A percentile compares a stretch with the other conserved stretches of the same genome.
These are phyloP conservation scores for Eretmocerus hayati DNA, from an alignment of 2,888 invertebrate species.

Conservation along the genomic window DNA sequence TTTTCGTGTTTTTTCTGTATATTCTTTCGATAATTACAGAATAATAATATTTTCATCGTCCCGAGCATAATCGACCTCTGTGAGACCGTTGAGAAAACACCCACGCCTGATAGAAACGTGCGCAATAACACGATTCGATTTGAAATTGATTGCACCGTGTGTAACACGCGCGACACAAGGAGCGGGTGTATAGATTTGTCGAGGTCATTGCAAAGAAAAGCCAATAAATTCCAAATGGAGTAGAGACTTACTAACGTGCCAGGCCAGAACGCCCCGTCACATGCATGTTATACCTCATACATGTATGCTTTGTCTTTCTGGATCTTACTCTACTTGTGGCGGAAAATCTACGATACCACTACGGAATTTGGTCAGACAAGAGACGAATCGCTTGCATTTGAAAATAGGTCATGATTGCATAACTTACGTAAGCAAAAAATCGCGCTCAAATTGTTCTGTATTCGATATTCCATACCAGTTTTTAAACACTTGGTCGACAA, in stretches of 20 bases:
- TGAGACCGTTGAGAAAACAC: background rate
- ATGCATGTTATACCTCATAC: too few relatives aligned
- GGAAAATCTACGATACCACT: constrained; percentile 2
- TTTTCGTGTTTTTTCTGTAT: too few relatives aligned
- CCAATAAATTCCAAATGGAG: constrained; percentile 12
- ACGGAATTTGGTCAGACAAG: constrained; percentile 8
- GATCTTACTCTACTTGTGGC: background rate
- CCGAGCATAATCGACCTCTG: too few relatives aligned
- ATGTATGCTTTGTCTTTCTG: background rate
- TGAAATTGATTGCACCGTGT: background rate
- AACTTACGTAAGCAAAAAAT: too few relatives aligned
- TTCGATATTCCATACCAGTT: too few relatives aligned
- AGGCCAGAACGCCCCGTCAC: background rate
- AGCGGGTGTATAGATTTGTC: background rate
- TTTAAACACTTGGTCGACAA: too few relatives aligned
- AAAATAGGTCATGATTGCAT: constrained; percentile 11
- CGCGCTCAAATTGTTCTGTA: too few relatives aligned
- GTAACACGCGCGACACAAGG: background rate
- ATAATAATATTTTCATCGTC: too few relatives aligned
- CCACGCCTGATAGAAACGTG: background rate
- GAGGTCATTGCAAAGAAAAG: constrained; percentile 8
- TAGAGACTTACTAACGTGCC: constrained; percentile 1
- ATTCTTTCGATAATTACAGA: too few relatives aligned
- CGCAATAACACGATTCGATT: constrained; percentile 5
- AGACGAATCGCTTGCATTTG: background rate